These are phyloP conservation scores for Cryptocheilus praepositus DNA, from an alignment of 2,888 invertebrate genomes.

Conservation along the genomic window DNA sequence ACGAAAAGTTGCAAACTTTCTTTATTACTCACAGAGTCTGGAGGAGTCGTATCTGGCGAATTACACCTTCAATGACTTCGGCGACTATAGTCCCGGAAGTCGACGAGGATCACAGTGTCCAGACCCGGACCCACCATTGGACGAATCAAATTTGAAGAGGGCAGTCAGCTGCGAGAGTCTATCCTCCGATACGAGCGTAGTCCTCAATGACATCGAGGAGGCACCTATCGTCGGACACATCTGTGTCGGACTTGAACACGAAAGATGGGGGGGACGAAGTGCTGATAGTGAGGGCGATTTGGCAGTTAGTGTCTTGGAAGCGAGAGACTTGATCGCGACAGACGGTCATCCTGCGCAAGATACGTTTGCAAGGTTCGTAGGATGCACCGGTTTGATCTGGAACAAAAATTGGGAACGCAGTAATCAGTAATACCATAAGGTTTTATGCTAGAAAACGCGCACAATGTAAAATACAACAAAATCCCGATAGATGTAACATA, in stretches of 20 bases:
- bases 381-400: neutral
- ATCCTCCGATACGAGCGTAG: constrained; percentile 86
- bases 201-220: constrained; percentile 82
- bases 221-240: constrained; percentile 85
- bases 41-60: constrained; percentile 59
- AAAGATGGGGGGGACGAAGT: constrained; percentile 80
- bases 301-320: constrained; percentile 85
- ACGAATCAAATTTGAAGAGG: constrained; percentile 76
- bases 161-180: constrained; percentile 89
- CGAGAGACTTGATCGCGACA: constrained; percentile 82
- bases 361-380: constrained; percentile 80
- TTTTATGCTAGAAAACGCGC: no score
- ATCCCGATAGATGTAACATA: no score
- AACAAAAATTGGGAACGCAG: no score
- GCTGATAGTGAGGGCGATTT: constrained; percentile 78
- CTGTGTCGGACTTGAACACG: constrained; percentile 86
- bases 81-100: constrained; percentile 53
- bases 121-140: constrained; percentile 66
- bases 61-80: constrained; percentile 50
- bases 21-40: constrained; percentile 45
- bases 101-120: constrained; percentile 63
- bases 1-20: neutral
- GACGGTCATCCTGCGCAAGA: constrained; percentile 80
- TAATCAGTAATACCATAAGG: no score
- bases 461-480: no score